A percentile compares a stretch with the other conserved stretches of the same genome.
phyloP scores from a whole-genome alignment of 1,140 invertebrate genomes.

The Neodiprion fabricii region DNA sequence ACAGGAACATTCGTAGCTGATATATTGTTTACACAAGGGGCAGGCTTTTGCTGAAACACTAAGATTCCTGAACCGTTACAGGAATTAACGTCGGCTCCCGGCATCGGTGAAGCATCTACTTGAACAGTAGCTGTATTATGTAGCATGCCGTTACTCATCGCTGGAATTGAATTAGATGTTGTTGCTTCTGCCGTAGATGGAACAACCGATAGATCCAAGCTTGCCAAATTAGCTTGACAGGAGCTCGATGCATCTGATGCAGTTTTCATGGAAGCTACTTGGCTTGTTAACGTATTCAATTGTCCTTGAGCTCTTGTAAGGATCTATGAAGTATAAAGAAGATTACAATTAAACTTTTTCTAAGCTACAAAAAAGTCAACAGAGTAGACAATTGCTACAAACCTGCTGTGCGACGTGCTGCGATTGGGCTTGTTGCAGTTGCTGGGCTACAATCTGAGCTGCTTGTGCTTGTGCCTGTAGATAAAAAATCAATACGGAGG shows the following conservation, averaged over 20 bases:
- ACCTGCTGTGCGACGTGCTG: slow-evolving; percentile 59
- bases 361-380: slow-evolving; percentile 21
- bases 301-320: slow-evolving; percentile 56
- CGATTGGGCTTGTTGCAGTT: slow-evolving; percentile 58
- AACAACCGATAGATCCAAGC: slow-evolving; percentile 24
- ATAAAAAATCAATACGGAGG: slow-evolving; percentile 20
- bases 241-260: slow-evolving; percentile 46
- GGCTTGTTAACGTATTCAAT: slow-evolving; percentile 47
- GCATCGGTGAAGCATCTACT: slow-evolving; percentile 46
- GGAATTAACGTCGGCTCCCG: slow-evolving; percentile 51
- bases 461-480: slow-evolving; percentile 46
- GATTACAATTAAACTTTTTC: background rate
- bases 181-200: slow-evolving; percentile 30
- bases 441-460: slow-evolving; percentile 55
- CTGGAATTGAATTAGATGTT: slow-evolving; percentile 41
- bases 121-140: slow-evolving; percentile 59
- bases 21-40: slow-evolving; percentile 47
- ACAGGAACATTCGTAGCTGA: slow-evolving; percentile 63
- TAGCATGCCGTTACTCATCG: slow-evolving; percentile 50
- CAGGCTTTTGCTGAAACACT: slow-evolving; percentile 61
- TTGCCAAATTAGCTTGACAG: slow-evolving; percentile 44
- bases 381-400: slow-evolving; percentile 22
- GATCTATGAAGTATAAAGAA: slow-evolving; percentile 40
- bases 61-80: slow-evolving; percentile 64
- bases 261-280: slow-evolving; percentile 48